Base-by-base conservation (phyloP, 2,888 invertebrate genomes). In the Sinopyrophorus schimmeli region DNA sequence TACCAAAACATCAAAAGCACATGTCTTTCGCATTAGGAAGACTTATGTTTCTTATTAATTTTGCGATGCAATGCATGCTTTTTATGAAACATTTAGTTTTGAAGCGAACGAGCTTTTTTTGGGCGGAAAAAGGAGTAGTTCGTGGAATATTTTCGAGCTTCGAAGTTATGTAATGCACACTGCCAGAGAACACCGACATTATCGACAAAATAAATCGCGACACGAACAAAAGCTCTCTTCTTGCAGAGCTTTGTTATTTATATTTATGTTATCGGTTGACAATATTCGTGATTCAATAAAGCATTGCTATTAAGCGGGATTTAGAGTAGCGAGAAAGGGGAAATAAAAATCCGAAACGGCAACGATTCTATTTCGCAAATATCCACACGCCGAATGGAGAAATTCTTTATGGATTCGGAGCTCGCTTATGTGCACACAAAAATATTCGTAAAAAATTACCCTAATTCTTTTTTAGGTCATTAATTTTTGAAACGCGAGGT, bases 21-120 rank as follows among this genome's bases (percentile, higher is more conserved):
- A 54, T 58, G 58, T 54, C 55, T 41, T 39, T 40, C n/a, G n/a
- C 43, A 53, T 53, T 53, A 53, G 43, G 43, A 53, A 48, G 53
- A 53, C 40, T 47, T 53, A 53, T 53, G 43, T 26, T 27, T 43
- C 43, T 53, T 53, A 53, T 53, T 53, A 53, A 48, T 53, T 44
- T 42, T 43, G 48, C 39, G 31, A 30, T 16, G 39, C 18, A 38
- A 38, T 44, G 31, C 23, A 38, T 12, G 37, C 14, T 39, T 52
- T 46, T 47, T 44, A 44, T 39, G n/a, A n/a, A n/a, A n/a, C n/a
- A n/a, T n/a, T n/a, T 40, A 34, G 28, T 35, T 35, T 20, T 14
- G 27, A 12, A 26, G 24, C 24, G 18, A 35, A 27, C 14, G 1
- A 4, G 2, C 12, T 3, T 2, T 28, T 28, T 28, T 15, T 28